Evolutionary conservation across 2,797 vertebrate species (phyloP).

Genomic region (Enteromius radiatus): DNA sequence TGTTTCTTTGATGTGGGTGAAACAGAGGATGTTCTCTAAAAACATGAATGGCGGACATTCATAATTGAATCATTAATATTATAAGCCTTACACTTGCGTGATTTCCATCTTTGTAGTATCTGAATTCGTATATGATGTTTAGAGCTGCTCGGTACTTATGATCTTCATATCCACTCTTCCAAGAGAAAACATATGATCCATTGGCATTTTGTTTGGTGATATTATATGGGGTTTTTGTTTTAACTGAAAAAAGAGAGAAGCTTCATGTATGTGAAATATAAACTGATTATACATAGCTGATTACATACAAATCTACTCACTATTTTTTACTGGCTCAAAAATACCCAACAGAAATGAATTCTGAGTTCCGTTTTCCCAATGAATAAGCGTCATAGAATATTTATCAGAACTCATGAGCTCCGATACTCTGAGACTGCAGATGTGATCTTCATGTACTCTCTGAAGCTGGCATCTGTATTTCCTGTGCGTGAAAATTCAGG

Average conservation of each 20-base stretch:
- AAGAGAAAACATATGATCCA: conserved; percentile 52
- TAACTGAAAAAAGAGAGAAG: conserved; percentile 63
- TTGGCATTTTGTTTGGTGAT: conserved; percentile 28
- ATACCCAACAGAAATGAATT: rapidly evolving
- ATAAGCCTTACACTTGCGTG: neutral
- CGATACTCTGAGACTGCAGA: conserved; percentile 33
- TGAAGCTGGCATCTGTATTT: conserved; percentile 58
- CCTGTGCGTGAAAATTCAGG: conserved; percentile 17
- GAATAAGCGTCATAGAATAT: conserved; percentile 30
- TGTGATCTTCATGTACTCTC: conserved; percentile 38
- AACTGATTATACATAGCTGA: neutral
- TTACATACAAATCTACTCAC: conserved; percentile 59
- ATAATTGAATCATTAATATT: neutral
- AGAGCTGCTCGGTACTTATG: rapidly evolving
- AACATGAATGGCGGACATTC: conserved; percentile 20
- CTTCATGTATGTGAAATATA: neutral
- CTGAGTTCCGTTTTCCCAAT: rapidly evolving
- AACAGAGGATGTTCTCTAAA: neutral
- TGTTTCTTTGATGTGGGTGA: conserved; percentile 32
- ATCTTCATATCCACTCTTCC: conserved; percentile 60
- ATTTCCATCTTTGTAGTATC: conserved; percentile 47
- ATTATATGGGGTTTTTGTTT: conserved; percentile 59
- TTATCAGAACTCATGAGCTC: rapidly evolving
- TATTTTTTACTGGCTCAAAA: rapidly evolving
- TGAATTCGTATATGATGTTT: rapidly evolving